Base-by-base conservation (phyloP, 2,888 invertebrate genomes). In the Molorchus minor region DNA sequence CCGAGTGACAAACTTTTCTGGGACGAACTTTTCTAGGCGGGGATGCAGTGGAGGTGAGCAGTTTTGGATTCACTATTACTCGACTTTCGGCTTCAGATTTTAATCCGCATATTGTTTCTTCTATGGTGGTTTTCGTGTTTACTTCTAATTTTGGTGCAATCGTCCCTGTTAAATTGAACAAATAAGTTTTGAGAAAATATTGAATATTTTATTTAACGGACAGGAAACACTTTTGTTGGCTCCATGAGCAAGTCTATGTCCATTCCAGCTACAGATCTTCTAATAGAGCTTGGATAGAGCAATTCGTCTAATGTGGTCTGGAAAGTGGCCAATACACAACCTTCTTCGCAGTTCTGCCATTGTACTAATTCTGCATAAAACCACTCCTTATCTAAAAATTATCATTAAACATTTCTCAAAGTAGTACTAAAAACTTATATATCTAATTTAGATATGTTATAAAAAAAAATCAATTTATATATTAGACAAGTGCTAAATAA, bases 141-240 rank as follows among this genome's bases (percentile, higher is more conserved):
- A 90, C 82, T 79, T 89, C 88, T 56, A 90, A 86, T 81, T 90
- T 90, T 0, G 90, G 90, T 1, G 88, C 85, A 41, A 90, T 80
- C 38, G 89, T 88, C 90, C 90, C 89, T 89, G 70, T 73, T 69
- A 69, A 36, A 51, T 21, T 36, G 29, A 16, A 56, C 3, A 38
- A 43, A 19, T 40, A 8, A 46, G 19, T n/a, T n/a, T n/a, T n/a
- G n/a, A n/a, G 19, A 8, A 46, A 15, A 44, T 29, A 7, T 13
- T 21, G 5, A 10, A 2, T 13, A 29, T 36, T 2, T 52, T 5
- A 35, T 21, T n/a, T 16, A 56, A n/a, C n/a, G n/a, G n/a, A 89
- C 89, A 52, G 90, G 90, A 79, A 88, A 90, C 46, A 83, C 81
- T 67, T 84, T 84, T 40, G 86, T 84, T 13, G 88, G 84, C 70